phyloP scores from a whole-genome alignment of 2,888 invertebrate genomes.

The Drosophila emarginata region DNA sequence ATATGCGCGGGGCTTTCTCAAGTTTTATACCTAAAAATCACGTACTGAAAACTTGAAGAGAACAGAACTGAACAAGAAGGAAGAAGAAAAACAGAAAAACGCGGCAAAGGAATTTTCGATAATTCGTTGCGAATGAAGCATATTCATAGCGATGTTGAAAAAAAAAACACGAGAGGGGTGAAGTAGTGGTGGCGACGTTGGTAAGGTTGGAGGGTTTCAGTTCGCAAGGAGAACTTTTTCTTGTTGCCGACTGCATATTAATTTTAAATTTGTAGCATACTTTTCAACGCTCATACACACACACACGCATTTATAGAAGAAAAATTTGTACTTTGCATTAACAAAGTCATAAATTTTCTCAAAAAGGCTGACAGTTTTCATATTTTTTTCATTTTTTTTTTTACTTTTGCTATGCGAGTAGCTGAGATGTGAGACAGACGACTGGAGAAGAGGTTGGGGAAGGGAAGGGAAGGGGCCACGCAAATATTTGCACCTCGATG shows the following conservation, averaged over 20 bases:
- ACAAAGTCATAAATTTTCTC: slow-evolving; percentile 70
- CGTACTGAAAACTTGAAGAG: slow-evolving; percentile 49
- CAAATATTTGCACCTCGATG: slow-evolving; percentile 37
- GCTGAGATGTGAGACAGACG: not conserved
- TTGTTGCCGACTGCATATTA: slow-evolving; percentile 61
- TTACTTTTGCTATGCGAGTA: slow-evolving; percentile 75
- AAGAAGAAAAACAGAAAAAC: slow-evolving; percentile 8
- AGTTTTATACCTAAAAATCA: slow-evolving; percentile 53
- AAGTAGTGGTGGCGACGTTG: not conserved
- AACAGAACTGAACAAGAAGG: not conserved
- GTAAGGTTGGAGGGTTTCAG: slow-evolving; percentile 6
- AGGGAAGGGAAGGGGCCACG: slow-evolving; percentile 35
- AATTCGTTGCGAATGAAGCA: slow-evolving; percentile 51
- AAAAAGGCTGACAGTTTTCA: slow-evolving; percentile 70
- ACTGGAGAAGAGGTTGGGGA: not conserved
- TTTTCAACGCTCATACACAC: slow-evolving; percentile 39
- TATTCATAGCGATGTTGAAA: slow-evolving; percentile 2
- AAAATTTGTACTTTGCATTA: slow-evolving; percentile 55
- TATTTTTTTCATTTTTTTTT: slow-evolving; percentile 44
- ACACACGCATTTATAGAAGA: slow-evolving; percentile 2
- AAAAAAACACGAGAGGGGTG: too few species aligned
- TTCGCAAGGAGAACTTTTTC: slow-evolving; percentile 4
- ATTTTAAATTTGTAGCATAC: slow-evolving; percentile 75
- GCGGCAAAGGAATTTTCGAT: slow-evolving; percentile 41
- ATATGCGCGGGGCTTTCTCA: slow-evolving; percentile 10